These are phyloP conservation scores for Thunnus albacares DNA, from an alignment of 2,797 vertebrate species.

Conservation along the genomic window DNA sequence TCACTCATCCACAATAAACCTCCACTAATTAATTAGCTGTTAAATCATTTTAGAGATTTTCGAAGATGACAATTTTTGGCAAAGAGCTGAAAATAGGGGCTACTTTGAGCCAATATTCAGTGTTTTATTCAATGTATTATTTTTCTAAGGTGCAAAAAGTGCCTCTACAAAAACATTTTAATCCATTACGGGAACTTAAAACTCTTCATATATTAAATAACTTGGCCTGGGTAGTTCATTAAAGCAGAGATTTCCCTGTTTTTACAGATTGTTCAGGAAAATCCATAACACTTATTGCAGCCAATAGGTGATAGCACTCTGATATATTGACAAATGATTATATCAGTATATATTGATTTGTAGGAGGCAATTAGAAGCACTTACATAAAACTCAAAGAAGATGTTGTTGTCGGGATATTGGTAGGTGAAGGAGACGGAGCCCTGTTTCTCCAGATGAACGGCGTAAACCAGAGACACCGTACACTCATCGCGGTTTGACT, in stretches of 20 bases:
- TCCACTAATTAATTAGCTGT: background rate
- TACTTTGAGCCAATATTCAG: too few relatives aligned
- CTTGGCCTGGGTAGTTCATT: background rate
- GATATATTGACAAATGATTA: background rate
- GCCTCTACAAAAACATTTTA: too few relatives aligned
- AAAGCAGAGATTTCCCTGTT: too few relatives aligned
- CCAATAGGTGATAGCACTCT: too few relatives aligned
- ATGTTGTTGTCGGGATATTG: constrained; percentile 98
- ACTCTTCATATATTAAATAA: background rate
- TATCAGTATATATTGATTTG: background rate
- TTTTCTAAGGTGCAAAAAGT: too few relatives aligned
- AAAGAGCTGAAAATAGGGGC: too few relatives aligned
- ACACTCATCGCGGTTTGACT: constrained; percentile 97
- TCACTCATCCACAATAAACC: background rate
- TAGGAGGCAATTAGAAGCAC: constrained; percentile 50
- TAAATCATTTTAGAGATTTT: background rate
- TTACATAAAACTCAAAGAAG: constrained; percentile 99
- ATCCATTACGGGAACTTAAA: background rate
- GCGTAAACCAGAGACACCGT: constrained; percentile 96
- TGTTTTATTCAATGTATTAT: too few relatives aligned
- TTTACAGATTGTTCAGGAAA: too few relatives aligned
- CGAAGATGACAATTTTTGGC: background rate
- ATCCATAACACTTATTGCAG: too few relatives aligned
- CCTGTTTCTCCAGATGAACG: constrained; percentile 95
- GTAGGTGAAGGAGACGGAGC: constrained; percentile 95